A percentile compares a stretch with the other conserved stretches of the same genome.
phyloP scores from a whole-genome alignment of 2,113 vertebrate species.

The Falcunculus frontatus region DNA sequence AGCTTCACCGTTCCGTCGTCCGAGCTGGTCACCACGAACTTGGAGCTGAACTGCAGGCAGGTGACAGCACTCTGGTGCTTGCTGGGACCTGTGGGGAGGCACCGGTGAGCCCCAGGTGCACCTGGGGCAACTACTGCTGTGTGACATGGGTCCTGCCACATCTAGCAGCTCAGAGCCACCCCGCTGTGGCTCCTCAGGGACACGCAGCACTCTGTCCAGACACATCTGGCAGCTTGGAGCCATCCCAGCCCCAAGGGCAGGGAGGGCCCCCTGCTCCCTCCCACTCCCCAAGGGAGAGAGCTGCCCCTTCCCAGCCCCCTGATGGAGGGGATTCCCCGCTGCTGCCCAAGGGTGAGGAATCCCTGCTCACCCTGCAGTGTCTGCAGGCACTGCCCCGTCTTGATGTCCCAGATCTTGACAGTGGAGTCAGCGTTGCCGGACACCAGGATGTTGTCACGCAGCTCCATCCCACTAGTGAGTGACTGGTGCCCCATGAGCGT shows the following conservation, averaged over 20 bases:
- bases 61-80: conserved; percentile 70
- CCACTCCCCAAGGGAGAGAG: too few relatives aligned
- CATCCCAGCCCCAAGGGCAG: not conserved
- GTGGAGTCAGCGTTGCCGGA: conserved; percentile 67
- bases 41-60: conserved; percentile 72
- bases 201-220: too few relatives aligned
- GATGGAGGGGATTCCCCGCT: fast-evolving
- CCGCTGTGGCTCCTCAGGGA: not conserved
- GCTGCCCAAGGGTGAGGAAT: not conserved
- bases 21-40: conserved; percentile 67
- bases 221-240: not conserved
- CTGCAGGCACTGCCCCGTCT: conserved; percentile 67
- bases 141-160: too few relatives aligned
- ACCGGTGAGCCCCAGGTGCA: not conserved
- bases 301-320: not conserved
- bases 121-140: not conserved
- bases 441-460: conserved; percentile 63
- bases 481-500: conserved; percentile 69
- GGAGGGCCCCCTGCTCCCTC: not conserved
- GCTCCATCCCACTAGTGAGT: conserved; percentile 63
- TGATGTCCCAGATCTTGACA: conserved; percentile 73
- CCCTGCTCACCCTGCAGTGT: conserved; percentile 59
- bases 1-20: conserved; percentile 62
- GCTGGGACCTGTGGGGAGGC: conserved; percentile 29
- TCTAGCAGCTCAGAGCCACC: not conserved